Evolutionary conservation across 2,113 vertebrate species (phyloP).

Genomic region (Sinocyclocheilus anshuiensis): DNA sequence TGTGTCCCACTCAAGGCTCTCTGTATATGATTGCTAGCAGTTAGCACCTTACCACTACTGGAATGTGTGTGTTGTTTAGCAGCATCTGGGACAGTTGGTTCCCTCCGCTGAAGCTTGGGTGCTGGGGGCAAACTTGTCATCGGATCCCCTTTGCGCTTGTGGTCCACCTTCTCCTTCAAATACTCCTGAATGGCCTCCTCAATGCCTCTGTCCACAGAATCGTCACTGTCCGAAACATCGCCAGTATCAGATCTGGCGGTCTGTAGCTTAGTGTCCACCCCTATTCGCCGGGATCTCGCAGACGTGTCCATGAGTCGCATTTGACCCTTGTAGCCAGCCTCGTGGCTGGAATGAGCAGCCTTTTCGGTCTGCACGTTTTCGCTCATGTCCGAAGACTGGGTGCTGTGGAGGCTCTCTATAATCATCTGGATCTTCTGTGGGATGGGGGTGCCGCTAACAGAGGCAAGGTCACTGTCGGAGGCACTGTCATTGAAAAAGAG

Average conservation of each 20-base stretch:
- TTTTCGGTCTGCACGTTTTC: slow-evolving; percentile 72
- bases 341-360: slow-evolving; percentile 69
- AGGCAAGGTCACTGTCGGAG: slow-evolving; percentile 72
- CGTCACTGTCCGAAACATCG: slow-evolving; percentile 87
- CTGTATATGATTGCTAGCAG: slow-evolving; percentile 61
- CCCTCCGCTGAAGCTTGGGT: slow-evolving; percentile 64
- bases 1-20: slow-evolving; percentile 58
- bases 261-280: slow-evolving; percentile 16
- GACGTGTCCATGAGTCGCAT: slow-evolving; percentile 39
- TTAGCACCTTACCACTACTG: slow-evolving; percentile 60
- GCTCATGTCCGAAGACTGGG: slow-evolving; percentile 83
- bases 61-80: slow-evolving; percentile 59
- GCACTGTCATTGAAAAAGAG: slow-evolving; percentile 80
- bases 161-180: slow-evolving; percentile 84
- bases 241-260: slow-evolving; percentile 57
- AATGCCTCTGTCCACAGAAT: slow-evolving; percentile 91
- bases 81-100: slow-evolving; percentile 58
- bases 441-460: slow-evolving; percentile 75
- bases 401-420: slow-evolving; percentile 85
- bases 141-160: slow-evolving; percentile 71
- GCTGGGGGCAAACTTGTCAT: slow-evolving; percentile 51
- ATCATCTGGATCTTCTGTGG: slow-evolving; percentile 90
- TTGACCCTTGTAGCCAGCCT: slow-evolving; percentile 53
- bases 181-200: slow-evolving; percentile 96
- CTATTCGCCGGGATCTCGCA: slow-evolving; percentile 23